These are phyloP conservation scores for Labeo calbasu DNA, from an alignment of 2,797 vertebrate species.

Conservation along the genomic window DNA sequence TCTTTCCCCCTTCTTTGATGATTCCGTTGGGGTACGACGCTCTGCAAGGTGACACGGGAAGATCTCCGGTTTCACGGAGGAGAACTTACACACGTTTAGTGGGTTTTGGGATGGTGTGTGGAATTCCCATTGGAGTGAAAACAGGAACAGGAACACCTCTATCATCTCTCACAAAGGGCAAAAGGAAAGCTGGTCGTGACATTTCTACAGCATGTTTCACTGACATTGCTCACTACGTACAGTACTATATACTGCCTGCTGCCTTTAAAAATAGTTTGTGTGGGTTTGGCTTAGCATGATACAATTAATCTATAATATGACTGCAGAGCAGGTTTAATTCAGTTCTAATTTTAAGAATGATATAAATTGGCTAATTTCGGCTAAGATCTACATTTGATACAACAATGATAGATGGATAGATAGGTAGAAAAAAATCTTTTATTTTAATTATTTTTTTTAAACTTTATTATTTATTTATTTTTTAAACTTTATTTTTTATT, in stretches of 20 bases:
- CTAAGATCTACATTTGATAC: too few relatives aligned
- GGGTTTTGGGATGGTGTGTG: conserved; percentile 39
- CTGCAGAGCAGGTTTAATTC: background rate
- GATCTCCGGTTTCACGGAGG: conserved; percentile 41
- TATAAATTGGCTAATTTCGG: background rate
- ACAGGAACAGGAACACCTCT: conserved; percentile 11
- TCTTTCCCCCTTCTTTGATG: conserved; percentile 57
- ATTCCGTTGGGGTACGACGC: conserved; percentile 23
- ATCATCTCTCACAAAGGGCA: conserved; percentile 30
- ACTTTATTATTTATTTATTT: too few relatives aligned
- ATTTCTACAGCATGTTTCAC: background rate
- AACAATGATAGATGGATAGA: too few relatives aligned
- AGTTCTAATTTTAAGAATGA: background rate
- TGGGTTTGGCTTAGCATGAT: background rate
- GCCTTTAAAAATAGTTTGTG: conserved; percentile 1
- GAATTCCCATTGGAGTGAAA: conserved; percentile 36
- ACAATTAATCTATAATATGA: background rate
- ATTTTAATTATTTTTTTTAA: too few relatives aligned
- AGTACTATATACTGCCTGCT: background rate
- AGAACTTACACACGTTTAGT: conserved; percentile 48
- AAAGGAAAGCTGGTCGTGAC: conserved; percentile 11
- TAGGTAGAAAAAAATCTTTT: too few relatives aligned
- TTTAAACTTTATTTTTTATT: too few relatives aligned
- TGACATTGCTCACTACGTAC: background rate
- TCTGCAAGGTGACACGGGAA: conserved; percentile 52